These are phyloP conservation scores for Drosophila recens DNA, from an alignment of 2,888 invertebrate species.

Conservation along the genomic window DNA sequence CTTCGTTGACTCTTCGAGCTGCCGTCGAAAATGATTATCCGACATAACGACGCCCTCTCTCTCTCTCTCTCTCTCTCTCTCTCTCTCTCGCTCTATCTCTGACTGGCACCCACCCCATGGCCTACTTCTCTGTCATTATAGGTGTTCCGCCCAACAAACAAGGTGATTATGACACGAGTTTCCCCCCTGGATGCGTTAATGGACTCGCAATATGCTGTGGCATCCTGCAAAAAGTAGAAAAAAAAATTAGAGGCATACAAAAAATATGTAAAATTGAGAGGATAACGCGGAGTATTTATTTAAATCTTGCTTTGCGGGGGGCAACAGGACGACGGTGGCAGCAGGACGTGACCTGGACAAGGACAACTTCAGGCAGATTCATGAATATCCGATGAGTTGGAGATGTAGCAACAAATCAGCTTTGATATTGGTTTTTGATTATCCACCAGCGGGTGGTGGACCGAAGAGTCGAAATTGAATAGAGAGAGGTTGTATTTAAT, in stretches of 20 bases:
- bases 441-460: slow-evolving; percentile 23
- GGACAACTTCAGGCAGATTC: slow-evolving; percentile 44
- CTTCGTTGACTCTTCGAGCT: slow-evolving; percentile 10
- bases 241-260: slow-evolving; percentile 12
- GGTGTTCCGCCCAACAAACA: slow-evolving; percentile 74
- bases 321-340: slow-evolving; percentile 5
- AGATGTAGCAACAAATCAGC: slow-evolving; percentile 55
- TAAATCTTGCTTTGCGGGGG: slow-evolving; percentile 63
- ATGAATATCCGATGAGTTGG: slow-evolving; percentile 70
- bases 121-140: slow-evolving; percentile 49
- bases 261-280: slow-evolving; percentile 41
- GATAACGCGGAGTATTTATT: slow-evolving; percentile 63
- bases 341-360: slow-evolving; percentile 64
- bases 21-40: slow-evolving; percentile 68
- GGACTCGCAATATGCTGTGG: slow-evolving; percentile 63
- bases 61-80: neutral
- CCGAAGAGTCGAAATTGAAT: neutral
- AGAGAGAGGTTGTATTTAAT: slow-evolving; percentile 1
- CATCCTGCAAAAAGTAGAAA: slow-evolving; percentile 8
- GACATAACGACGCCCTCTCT: slow-evolving; percentile 53
- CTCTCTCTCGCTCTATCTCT: neutral
- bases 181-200: slow-evolving; percentile 70
- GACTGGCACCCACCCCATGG: neutral
- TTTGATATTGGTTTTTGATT: slow-evolving; percentile 75
- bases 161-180: slow-evolving; percentile 75